Conservation (phyloP, 2,797 vertebrate species). For the Ctenopoma kingsleyae region DNA sequence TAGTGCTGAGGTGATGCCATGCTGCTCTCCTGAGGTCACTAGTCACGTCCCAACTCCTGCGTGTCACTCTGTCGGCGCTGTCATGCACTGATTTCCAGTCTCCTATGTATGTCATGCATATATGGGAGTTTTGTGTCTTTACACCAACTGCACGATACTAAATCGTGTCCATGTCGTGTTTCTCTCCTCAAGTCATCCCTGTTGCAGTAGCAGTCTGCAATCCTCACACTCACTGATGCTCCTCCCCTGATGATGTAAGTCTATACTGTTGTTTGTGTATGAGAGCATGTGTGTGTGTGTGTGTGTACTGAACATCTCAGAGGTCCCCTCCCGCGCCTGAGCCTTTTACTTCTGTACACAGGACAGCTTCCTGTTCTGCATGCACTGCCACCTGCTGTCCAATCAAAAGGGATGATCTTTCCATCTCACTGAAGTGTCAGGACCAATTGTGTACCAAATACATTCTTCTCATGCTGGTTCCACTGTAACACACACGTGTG, state of each 20-base stretch:
- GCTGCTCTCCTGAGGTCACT: slow-evolving; percentile 51
- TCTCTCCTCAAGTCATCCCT: slow-evolving; percentile 64
- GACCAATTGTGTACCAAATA: slow-evolving; percentile 45
- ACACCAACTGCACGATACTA: slow-evolving; percentile 41
- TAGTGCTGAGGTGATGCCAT: slow-evolving; percentile 91
- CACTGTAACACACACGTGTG: slow-evolving; percentile 34
- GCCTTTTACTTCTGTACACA: slow-evolving; percentile 65
- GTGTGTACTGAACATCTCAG: slow-evolving; percentile 48
- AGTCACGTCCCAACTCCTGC: slow-evolving; percentile 44
- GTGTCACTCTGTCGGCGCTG: slow-evolving; percentile 41
- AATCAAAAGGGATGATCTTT: slow-evolving; percentile 38
- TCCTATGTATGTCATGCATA: too few species aligned
- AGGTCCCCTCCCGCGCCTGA: slow-evolving; percentile 50
- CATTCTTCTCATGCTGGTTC: slow-evolving; percentile 38
- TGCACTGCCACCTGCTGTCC: slow-evolving; percentile 74
- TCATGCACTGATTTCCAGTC: slow-evolving; percentile 36
- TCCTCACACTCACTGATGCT: slow-evolving; percentile 68
- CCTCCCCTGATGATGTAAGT: slow-evolving; percentile 78
- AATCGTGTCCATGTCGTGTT: slow-evolving; percentile 37
- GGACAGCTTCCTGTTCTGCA: slow-evolving; percentile 59
- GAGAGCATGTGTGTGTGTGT: slow-evolving; percentile 33
- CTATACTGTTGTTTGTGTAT: slow-evolving; percentile 60
- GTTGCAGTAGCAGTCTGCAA: slow-evolving; percentile 75
- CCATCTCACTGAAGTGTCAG: slow-evolving; percentile 20
- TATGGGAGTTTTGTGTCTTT: slow-evolving; percentile 39